Percentiles rank a stretch among this genome's conserved stretches.
Evolutionary conservation across 2,888 invertebrate species (phyloP).

Genomic region (Pseudanteris insignis): DNA sequence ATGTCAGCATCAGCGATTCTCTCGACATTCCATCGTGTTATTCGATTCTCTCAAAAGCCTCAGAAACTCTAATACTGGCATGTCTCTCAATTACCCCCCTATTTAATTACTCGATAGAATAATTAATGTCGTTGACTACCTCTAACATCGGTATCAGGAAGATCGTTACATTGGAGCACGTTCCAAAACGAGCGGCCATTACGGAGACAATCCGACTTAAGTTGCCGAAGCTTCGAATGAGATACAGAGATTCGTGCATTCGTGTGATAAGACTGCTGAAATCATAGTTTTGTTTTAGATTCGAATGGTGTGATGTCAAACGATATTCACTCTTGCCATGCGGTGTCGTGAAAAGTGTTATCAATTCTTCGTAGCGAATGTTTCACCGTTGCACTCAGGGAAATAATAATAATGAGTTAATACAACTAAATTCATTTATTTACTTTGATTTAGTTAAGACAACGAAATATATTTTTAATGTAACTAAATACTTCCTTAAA

Average conservation of each 20-base stretch:
- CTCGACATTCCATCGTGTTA: slow-evolving; percentile 48
- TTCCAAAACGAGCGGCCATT: slow-evolving; percentile 11
- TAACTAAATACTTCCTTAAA: no score
- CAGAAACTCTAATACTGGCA: slow-evolving; percentile 60
- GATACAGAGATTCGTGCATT: background rate
- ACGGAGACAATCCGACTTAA: slow-evolving; percentile 8
- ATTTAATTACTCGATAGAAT: slow-evolving; percentile 60
- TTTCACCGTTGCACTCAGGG: no score
- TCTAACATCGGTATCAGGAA: slow-evolving; percentile 17
- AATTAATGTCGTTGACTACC: slow-evolving; percentile 54
- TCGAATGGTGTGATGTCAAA: background rate
- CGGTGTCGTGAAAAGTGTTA: no score
- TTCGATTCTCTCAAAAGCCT: slow-evolving; percentile 48
- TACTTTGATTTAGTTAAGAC: no score
- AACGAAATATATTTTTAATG: no score
- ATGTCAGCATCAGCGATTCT: slow-evolving; percentile 57
- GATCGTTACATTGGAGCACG: slow-evolving; percentile 17
- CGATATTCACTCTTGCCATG: background rate
- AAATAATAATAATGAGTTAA: no score
- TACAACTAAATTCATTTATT: no score
- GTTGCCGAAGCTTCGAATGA: slow-evolving; percentile 2
- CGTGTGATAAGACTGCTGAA: background rate
- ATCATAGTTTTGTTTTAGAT: slow-evolving; percentile 6
- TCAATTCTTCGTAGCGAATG: no score
- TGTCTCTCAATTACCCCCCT: slow-evolving; percentile 59